A percentile compares a stretch with the other conserved stretches of the same genome.
Evolutionary conservation across 1,140 invertebrate species (phyloP).

Genomic region (Psix sp.): DNA sequence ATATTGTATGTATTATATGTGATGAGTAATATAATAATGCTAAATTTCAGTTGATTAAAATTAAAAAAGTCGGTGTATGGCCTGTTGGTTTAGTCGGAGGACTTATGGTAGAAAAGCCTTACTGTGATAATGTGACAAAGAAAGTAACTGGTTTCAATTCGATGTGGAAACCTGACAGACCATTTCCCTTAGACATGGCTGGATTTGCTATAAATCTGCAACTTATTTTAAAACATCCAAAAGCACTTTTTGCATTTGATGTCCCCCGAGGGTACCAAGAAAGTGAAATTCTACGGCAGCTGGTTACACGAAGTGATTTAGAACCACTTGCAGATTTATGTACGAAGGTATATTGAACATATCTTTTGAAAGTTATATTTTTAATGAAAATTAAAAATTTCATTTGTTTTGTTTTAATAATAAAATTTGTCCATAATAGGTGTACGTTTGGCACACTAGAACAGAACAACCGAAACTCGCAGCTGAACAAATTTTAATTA

Average conservation of each 20-base stretch:
- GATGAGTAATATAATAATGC: slow-evolving; percentile 9
- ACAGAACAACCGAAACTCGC: slow-evolving; percentile 89
- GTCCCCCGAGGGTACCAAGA: slow-evolving; percentile 94
- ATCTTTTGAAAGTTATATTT: not conserved
- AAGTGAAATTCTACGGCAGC: slow-evolving; percentile 89
- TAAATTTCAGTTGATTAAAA: slow-evolving; percentile 84
- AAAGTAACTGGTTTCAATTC: slow-evolving; percentile 91
- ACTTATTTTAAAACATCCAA: slow-evolving; percentile 85
- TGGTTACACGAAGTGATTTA: slow-evolving; percentile 85
- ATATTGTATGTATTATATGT: no score
- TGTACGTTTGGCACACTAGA: slow-evolving; percentile 98
- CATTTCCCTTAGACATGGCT: slow-evolving; percentile 99
- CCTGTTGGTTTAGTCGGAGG: slow-evolving; percentile 97
- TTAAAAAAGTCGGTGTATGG: slow-evolving; percentile 95
- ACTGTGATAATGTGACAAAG: slow-evolving; percentile 81
- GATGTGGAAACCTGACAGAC: slow-evolving; percentile 90
- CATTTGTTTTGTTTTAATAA: not conserved
- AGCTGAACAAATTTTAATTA: slow-evolving; percentile 79
- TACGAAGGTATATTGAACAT: slow-evolving; percentile 30
- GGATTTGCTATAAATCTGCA: slow-evolving; percentile 96
- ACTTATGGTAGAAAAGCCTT: slow-evolving; percentile 89
- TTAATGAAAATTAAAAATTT: not conserved
- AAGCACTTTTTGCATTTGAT: slow-evolving; percentile 89
- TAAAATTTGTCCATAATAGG: slow-evolving; percentile 76
- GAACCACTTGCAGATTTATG: slow-evolving; percentile 89